phyloP scores from a whole-genome alignment of 2,797 vertebrate genomes.

The Odontamblyopus lacepedii region DNA sequence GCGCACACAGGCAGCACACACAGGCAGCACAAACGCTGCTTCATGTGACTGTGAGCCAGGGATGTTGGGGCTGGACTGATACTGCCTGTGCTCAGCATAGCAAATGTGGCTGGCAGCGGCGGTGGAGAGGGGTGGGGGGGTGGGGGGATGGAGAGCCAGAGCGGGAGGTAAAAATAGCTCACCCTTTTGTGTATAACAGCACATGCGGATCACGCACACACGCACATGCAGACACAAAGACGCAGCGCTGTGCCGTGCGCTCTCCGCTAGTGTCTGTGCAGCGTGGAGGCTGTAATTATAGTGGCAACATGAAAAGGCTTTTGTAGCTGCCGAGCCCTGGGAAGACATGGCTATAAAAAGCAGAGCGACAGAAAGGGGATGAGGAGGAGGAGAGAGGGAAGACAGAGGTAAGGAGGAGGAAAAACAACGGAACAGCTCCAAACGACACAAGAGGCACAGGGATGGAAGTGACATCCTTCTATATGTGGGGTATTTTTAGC shows the following conservation, averaged over 20 bases:
- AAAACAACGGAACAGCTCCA: constrained; percentile 41
- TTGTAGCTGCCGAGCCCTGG: constrained; percentile 73
- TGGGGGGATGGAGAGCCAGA: constrained; percentile 25
- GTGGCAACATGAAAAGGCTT: constrained; percentile 75
- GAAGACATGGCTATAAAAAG: constrained; percentile 82
- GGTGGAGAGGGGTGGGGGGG: constrained; percentile 41
- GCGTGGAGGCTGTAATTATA: constrained; percentile 74
- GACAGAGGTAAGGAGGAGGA: constrained; percentile 49
- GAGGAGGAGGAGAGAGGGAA: constrained; percentile 47
- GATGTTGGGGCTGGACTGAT: constrained; percentile 69
- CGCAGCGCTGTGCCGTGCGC: constrained; percentile 35
- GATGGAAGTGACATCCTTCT: constrained; percentile 36
- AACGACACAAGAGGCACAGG: constrained; percentile 18
- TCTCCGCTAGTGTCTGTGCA: constrained; percentile 31
- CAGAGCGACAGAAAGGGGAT: constrained; percentile 66
- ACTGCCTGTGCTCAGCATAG: constrained; percentile 75
- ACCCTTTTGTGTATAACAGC: constrained; percentile 72
- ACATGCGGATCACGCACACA: constrained; percentile 65
- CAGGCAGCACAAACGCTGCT: not conserved
- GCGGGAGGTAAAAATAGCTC: constrained; percentile 75
- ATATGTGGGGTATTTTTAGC: constrained; percentile 39
- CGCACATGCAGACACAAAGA: constrained; percentile 62
- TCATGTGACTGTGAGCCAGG: constrained; percentile 45
- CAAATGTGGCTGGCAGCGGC: constrained; percentile 73
- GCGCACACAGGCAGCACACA: constrained; percentile 3